phyloP scores from a whole-genome alignment of 2,888 invertebrate genomes.

The Cinara cedri region DNA sequence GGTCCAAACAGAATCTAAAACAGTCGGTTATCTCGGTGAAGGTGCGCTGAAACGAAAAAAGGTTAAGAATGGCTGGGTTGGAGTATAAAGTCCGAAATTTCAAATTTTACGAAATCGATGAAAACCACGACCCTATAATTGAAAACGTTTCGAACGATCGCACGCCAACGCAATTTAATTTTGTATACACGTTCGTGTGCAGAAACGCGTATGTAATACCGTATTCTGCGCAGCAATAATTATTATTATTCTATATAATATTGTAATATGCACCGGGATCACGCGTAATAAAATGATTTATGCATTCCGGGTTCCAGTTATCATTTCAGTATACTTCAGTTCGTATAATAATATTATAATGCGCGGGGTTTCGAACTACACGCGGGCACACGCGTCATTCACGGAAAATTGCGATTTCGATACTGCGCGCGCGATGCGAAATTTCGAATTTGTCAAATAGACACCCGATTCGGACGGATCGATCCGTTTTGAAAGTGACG shows the following conservation, averaged over 20 bases:
- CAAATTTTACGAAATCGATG: too few species aligned
- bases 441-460: neutral
- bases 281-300: constrained; percentile 28
- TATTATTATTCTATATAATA: neutral
- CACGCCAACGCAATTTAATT: too few species aligned
- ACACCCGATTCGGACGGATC: neutral
- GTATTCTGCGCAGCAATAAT: neutral
- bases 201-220: neutral
- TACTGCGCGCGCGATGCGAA: neutral
- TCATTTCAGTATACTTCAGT: too few species aligned
- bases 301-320: neutral
- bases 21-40: too few species aligned
- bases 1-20: too few species aligned
- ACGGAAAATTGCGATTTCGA: constrained; percentile 27
- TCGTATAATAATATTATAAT: too few species aligned
- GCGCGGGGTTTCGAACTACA: constrained; percentile 12
- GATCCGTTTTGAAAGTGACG: too few species aligned
- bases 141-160: too few species aligned
- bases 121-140: too few species aligned
- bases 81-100: too few species aligned
- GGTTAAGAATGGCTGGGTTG: too few species aligned
- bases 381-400: neutral
- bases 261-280: neutral
- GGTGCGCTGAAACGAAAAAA: too few species aligned
- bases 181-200: neutral